These are phyloP conservation scores for Diceros bicornis DNA, from an alignment of 2,797 vertebrate genomes.

Conservation along the genomic window DNA sequence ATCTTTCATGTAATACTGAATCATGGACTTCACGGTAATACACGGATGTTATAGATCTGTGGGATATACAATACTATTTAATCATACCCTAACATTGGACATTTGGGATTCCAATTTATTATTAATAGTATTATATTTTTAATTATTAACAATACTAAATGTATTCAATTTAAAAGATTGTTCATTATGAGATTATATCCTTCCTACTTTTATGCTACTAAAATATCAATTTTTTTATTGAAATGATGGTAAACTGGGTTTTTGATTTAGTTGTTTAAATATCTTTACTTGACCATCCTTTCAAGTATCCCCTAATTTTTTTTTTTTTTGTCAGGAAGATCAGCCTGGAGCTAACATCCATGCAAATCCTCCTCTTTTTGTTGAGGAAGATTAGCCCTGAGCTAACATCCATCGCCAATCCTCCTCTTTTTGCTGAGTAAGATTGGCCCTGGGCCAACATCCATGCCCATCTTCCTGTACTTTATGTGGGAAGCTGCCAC, in stretches of 20 bases:
- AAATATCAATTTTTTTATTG: not conserved
- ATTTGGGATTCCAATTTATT: not conserved
- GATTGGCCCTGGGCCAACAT: no score
- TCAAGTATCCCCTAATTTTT: not conserved
- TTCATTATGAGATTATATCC: not conserved
- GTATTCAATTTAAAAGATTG: not conserved
- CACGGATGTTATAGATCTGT: not conserved
- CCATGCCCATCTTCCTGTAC: no score
- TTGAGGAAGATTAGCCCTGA: no score
- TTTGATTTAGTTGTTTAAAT: not conserved
- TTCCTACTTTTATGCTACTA: not conserved
- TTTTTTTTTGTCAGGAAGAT: no score
- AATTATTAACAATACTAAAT: not conserved
- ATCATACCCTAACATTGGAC: not conserved
- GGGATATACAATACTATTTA: not conserved
- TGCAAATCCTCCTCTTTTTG: no score
- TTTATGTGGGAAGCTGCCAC: no score
- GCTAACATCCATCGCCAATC: no score
- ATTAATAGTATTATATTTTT: no score
- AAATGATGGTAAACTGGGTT: not conserved
- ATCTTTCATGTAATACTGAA: not conserved
- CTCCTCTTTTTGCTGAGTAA: no score
- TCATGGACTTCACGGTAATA: not conserved
- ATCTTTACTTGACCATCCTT: not conserved
- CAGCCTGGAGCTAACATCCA: no score